Conservation (phyloP, 2,797 vertebrate genomes). For the Vultur gryphus region DNA sequence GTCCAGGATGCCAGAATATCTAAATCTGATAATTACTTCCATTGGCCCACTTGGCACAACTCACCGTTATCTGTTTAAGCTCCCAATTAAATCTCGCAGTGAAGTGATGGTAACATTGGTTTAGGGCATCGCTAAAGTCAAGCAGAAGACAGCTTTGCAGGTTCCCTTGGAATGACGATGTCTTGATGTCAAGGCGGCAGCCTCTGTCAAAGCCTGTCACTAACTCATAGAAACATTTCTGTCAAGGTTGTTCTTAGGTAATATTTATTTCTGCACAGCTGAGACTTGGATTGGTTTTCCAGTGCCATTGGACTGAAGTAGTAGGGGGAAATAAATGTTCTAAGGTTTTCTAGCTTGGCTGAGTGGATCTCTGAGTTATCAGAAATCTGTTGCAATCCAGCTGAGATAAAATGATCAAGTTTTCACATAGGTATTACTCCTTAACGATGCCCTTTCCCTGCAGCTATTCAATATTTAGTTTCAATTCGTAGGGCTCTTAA, state of each 20-base stretch:
- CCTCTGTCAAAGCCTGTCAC: background rate
- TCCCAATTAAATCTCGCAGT: background rate
- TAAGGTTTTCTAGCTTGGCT: background rate
- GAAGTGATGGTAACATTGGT: background rate
- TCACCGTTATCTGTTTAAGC: background rate
- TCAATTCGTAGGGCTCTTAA: conserved; percentile 11
- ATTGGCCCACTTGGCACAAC: conserved; percentile 28
- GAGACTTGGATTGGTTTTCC: background rate
- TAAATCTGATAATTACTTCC: conserved; percentile 57
- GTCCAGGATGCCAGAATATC: conserved; percentile 21
- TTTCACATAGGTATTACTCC: conserved; percentile 20
- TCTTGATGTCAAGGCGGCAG: background rate
- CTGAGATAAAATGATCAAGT: background rate
- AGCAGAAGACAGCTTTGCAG: background rate
- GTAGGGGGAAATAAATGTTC: background rate
- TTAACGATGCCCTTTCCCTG: background rate
- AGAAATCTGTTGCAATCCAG: background rate
- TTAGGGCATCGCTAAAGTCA: background rate
- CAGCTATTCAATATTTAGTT: conserved; percentile 44
- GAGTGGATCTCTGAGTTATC: background rate
- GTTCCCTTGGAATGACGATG: background rate
- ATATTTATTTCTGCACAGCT: background rate
- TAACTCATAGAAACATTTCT: background rate
- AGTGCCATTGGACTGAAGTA: background rate
- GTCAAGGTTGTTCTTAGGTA: background rate